phyloP scores from a whole-genome alignment of 2,113 vertebrate genomes.

The Microcebus jonahi region DNA sequence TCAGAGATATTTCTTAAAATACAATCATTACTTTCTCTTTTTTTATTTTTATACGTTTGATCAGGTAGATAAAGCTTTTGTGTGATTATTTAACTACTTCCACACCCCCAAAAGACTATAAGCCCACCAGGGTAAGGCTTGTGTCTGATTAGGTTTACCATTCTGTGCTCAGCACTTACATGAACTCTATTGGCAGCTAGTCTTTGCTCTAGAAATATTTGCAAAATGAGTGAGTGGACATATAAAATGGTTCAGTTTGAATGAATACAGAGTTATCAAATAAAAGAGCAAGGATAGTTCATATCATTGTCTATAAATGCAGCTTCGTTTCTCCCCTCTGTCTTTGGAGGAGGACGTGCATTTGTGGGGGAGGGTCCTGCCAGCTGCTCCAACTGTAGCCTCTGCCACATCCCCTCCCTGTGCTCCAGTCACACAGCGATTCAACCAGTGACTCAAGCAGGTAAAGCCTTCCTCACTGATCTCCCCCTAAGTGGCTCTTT shows the following conservation, averaged over 20 bases:
- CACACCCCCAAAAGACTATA: neutral
- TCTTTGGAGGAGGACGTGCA: neutral
- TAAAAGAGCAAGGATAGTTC: neutral
- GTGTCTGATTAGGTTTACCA: neutral
- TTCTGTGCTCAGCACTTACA: neutral
- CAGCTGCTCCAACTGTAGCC: neutral
- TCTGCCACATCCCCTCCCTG: too few relatives aligned
- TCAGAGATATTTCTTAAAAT: constrained; percentile 10
- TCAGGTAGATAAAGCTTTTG: neutral
- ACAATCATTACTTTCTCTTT: neutral
- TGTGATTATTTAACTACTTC: neutral
- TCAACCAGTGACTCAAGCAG: neutral
- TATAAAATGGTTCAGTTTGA: neutral
- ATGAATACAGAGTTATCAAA: neutral
- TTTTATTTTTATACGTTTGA: neutral
- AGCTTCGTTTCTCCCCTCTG: neutral
- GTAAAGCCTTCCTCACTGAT: neutral
- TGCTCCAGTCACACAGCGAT: neutral
- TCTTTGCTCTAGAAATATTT: neutral
- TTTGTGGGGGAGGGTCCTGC: neutral
- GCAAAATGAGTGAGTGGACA: neutral
- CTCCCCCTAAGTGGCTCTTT: neutral
- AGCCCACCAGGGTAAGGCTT: neutral
- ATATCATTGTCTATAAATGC: neutral
- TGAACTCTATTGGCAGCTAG: neutral